Conservation (phyloP, 2,113 vertebrate genomes). For the Pterophyllum scalare region DNA sequence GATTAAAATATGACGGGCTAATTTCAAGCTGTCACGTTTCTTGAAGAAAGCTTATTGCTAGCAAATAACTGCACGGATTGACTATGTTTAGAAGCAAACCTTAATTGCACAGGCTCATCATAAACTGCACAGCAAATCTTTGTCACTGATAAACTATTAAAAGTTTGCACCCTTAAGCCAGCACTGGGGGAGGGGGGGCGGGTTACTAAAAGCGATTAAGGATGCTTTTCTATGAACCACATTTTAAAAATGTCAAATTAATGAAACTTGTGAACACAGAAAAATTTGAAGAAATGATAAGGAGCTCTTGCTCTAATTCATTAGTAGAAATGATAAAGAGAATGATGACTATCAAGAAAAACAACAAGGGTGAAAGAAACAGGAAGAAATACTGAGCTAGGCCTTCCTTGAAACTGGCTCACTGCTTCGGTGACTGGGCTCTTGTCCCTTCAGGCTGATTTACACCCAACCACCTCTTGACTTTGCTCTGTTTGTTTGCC, state of each 20-base stretch:
- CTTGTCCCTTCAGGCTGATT: constrained; percentile 81
- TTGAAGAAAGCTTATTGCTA: neutral
- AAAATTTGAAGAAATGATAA: neutral
- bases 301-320: neutral
- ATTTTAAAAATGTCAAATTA: neutral
- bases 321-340: neutral
- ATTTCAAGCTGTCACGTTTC: constrained; percentile 54
- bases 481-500: constrained; percentile 78
- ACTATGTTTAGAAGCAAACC: neutral
- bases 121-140: neutral
- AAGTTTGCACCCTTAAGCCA: neutral
- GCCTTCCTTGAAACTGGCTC: constrained; percentile 79
- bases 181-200: neutral
- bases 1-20: constrained; percentile 37
- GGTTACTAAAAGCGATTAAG: neutral
- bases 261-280: neutral
- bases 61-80: neutral
- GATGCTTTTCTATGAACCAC: neutral
- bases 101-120: neutral
- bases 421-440: constrained; percentile 67
- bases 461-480: constrained; percentile 70
- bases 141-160: neutral
- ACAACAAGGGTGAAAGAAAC: constrained; percentile 16
- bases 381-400: constrained; percentile 72
- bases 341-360: constrained; percentile 18